Conservation (phyloP, 2,113 vertebrate species). For the Noturus placidus region DNA sequence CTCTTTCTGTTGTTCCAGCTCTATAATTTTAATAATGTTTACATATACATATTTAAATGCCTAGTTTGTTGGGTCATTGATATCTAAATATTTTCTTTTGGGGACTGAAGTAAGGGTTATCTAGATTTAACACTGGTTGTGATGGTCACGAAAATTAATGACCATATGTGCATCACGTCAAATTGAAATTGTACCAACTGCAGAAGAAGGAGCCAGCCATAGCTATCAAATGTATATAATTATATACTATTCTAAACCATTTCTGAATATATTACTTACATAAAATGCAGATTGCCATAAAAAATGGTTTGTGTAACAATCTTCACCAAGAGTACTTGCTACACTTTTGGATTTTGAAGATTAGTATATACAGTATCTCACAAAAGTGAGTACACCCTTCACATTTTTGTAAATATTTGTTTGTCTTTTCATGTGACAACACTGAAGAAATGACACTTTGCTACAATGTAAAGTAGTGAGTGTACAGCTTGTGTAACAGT, state of each 20-base stretch:
- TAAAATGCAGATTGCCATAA: not conserved
- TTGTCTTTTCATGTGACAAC: no score
- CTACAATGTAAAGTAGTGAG: no score
- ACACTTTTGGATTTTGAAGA: not conserved
- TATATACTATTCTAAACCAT: not conserved
- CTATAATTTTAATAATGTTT: not conserved
- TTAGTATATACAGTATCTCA: no score
- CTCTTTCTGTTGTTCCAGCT: not conserved
- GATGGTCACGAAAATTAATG: no score
- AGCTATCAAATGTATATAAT: not conserved
- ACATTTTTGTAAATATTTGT: no score
- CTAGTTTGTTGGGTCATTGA: not conserved
- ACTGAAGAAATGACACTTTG: no score
- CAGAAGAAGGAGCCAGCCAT: not conserved
- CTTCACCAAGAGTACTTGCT: not conserved
- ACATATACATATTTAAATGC: not conserved
- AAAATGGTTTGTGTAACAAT: not conserved
- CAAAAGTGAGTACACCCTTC: no score
- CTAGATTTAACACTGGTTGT: no score
- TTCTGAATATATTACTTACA: not conserved
- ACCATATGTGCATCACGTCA: not conserved
- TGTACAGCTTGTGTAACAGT: no score
- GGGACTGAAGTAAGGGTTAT: no score
- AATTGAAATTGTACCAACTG: not conserved
- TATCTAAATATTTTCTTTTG: no score